Conservation (phyloP, 2,888 invertebrate species). For the Acanthosepion pharaonis region DNA sequence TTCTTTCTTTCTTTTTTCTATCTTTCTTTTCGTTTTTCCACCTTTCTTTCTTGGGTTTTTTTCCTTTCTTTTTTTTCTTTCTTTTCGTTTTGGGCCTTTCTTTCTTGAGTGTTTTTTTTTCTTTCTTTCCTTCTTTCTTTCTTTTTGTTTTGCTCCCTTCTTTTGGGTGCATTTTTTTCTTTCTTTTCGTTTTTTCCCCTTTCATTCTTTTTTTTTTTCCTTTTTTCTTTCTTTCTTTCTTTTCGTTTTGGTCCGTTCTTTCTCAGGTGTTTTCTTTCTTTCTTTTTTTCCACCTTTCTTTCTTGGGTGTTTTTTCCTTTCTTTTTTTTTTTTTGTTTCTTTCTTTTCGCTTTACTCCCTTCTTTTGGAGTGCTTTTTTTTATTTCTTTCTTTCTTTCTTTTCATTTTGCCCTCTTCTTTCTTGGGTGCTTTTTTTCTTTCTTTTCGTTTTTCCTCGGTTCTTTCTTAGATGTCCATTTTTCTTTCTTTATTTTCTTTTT, state of each 20-base stretch:
- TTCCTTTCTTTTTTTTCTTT: background rate
- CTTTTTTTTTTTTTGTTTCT: background rate
- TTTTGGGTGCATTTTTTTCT: background rate
- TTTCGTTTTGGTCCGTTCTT: background rate
- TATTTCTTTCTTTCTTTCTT: background rate
- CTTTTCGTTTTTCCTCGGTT: too few species aligned
- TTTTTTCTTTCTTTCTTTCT: background rate
- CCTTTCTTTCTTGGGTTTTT: background rate
- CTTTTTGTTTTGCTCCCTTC: background rate
- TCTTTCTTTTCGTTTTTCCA: background rate
- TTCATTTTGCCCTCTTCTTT: too few species aligned
- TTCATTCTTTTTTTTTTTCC: background rate
- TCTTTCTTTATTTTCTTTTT: background rate
- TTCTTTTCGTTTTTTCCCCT: background rate
- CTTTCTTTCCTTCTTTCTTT: background rate
- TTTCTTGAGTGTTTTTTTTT: too few species aligned
- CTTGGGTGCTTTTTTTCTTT: too few species aligned
- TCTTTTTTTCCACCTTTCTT: background rate
- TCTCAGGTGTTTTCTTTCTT: background rate
- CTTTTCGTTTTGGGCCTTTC: too few species aligned
- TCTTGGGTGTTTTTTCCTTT: too few species aligned
- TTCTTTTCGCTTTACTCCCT: background rate
- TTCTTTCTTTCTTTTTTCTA: background rate
- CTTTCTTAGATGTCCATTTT: too few species aligned
- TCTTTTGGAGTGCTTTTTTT: background rate